Evolutionary conservation across 2,888 invertebrate genomes (phyloP).

Genomic region (Allygus modestus): DNA sequence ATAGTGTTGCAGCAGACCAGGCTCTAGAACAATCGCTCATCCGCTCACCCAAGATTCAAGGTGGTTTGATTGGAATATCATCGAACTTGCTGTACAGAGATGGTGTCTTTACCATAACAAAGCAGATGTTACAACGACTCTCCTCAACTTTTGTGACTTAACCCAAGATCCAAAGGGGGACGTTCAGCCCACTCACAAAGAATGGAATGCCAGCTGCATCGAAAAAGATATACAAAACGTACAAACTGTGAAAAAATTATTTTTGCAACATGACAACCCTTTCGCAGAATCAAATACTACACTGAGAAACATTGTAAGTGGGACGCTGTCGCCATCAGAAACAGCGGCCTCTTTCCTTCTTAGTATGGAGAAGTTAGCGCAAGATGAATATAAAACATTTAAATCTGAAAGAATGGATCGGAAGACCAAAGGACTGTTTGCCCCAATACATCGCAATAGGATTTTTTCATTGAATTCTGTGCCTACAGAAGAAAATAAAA

Average conservation of each 20-base stretch:
- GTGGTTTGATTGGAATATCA: not conserved
- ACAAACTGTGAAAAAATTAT: not conserved
- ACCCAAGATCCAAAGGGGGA: slow-evolving; percentile 1
- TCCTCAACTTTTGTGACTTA: not conserved
- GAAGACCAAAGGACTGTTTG: not conserved
- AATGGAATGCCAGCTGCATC: not conserved
- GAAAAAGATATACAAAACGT: not conserved
- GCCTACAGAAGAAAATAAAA: not conserved
- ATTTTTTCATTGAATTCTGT: not conserved
- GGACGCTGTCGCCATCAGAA: not conserved
- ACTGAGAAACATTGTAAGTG: not conserved
- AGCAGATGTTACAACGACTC: not conserved
- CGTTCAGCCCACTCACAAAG: slow-evolving; percentile 4
- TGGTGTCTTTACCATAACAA: slow-evolving; percentile 28
- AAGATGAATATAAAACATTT: not conserved
- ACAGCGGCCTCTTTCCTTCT: not conserved
- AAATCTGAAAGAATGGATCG: not conserved
- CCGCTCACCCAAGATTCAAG: slow-evolving; percentile 14
- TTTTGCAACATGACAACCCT: not conserved
- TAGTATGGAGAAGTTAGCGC: not conserved
- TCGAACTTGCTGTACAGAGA: not conserved
- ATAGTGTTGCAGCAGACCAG: slow-evolving; percentile 11
- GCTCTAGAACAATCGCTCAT: slow-evolving; percentile 16
- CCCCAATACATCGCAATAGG: not conserved
- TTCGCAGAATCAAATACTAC: not conserved